A percentile compares a stretch with the other conserved stretches of the same genome.
Evolutionary conservation across 2,113 vertebrate genomes (phyloP).

Genomic region (Cyanoderma ruficeps): DNA sequence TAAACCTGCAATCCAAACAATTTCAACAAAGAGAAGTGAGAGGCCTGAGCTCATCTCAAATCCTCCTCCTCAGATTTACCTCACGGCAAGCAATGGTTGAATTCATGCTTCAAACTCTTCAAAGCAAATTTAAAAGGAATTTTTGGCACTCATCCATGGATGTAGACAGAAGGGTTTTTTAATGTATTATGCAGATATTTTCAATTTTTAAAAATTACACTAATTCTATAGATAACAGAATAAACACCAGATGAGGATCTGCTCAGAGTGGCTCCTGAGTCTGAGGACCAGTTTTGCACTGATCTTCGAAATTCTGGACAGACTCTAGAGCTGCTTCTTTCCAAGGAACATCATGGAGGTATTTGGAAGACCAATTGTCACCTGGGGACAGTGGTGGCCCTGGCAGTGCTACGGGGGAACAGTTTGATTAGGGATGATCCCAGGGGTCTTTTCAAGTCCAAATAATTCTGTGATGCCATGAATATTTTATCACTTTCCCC

Average conservation of each 20-base stretch:
- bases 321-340: not conserved
- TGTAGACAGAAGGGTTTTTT: not conserved
- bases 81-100: not conserved
- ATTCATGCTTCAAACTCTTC: not conserved
- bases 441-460: not conserved
- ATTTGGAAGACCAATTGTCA: not conserved
- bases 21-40: not conserved
- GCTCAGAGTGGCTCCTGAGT: not conserved
- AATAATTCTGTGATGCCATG: not conserved
- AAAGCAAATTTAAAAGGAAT: not conserved
- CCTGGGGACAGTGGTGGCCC: not conserved
- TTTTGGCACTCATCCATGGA: not conserved
- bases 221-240: fast-evolving
- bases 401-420: not conserved
- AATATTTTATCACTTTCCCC: not conserved
- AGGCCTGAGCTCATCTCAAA: not conserved
- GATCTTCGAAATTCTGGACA: not conserved
- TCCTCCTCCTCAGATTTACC: not conserved
- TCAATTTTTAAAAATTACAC: not conserved
- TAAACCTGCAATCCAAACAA: not conserved
- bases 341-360: not conserved
- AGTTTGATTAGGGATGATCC: not conserved
- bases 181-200: not conserved
- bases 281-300: not conserved
- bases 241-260: not conserved